phyloP scores from a whole-genome alignment of 1,140 invertebrate species.

The Anoplophora glabripennis region DNA sequence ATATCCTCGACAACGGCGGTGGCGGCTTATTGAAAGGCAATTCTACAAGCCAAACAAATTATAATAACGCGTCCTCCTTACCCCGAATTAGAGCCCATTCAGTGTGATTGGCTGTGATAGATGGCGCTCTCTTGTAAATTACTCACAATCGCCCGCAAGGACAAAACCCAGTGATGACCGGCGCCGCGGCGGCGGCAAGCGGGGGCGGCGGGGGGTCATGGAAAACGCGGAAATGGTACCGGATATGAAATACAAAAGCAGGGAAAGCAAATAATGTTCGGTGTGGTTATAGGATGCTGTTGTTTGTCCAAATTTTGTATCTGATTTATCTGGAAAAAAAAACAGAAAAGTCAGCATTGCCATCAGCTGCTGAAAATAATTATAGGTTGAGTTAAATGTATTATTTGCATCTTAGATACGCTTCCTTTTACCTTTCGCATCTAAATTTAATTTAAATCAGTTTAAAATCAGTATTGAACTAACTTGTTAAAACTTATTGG shows the following conservation, averaged over 20 bases:
- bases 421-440: no score
- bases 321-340: no score
- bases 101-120: conserved; percentile 39
- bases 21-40: no score
- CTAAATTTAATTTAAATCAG: no score
- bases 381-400: no score
- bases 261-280: not conserved
- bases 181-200: not conserved
- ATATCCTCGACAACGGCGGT: conserved; percentile 22
- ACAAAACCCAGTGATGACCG: conserved; percentile 16
- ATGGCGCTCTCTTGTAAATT: conserved; percentile 33
- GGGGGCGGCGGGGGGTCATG: not conserved
- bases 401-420: no score
- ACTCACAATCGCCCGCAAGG: conserved; percentile 22
- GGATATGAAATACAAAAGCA: not conserved
- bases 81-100: conserved; percentile 36
- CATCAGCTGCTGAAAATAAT: no score
- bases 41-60: conserved; percentile 34
- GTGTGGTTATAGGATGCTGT: no score
- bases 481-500: no score
- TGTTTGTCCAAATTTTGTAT: no score
- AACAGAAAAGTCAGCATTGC: no score
- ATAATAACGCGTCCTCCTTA: conserved; percentile 22
- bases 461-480: no score
- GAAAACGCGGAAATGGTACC: not conserved